Percentiles rank a stretch among this genome's conserved stretches.
These are phyloP conservation scores for Aphelinus atriplicis DNA, from an alignment of 1,140 invertebrate species.

Conservation along the genomic window DNA sequence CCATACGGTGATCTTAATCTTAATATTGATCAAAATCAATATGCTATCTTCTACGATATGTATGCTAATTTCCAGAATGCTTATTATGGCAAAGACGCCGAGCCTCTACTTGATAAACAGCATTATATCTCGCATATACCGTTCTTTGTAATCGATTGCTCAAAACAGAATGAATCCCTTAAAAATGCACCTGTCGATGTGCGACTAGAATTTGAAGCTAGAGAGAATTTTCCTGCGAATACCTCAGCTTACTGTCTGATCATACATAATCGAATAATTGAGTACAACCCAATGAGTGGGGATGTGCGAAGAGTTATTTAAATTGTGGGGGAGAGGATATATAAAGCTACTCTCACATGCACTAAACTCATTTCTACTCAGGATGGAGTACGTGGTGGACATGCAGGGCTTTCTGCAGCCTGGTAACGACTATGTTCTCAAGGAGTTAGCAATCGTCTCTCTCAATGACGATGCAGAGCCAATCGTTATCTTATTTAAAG, in stretches of 20 bases:
- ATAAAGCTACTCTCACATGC: too few species aligned
- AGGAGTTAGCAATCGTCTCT: slow-evolving; percentile 38
- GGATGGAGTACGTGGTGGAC: slow-evolving; percentile 39
- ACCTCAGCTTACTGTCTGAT: slow-evolving; percentile 42
- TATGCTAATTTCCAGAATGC: slow-evolving; percentile 33
- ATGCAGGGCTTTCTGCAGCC: slow-evolving; percentile 40
- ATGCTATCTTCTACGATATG: slow-evolving; percentile 40
- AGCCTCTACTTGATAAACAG: not conserved
- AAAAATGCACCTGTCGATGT: slow-evolving; percentile 37
- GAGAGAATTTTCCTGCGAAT: slow-evolving; percentile 19
- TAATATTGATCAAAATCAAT: slow-evolving; percentile 48
- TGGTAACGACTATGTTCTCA: slow-evolving; percentile 38
- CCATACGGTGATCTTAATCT: slow-evolving; percentile 46
- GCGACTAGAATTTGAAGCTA: slow-evolving; percentile 35
- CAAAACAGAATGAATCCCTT: slow-evolving; percentile 34
- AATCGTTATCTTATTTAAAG: not conserved
- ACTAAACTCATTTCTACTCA: too few species aligned
- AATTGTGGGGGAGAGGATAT: not conserved
- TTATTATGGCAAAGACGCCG: slow-evolving; percentile 16
- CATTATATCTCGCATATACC: slow-evolving; percentile 11
- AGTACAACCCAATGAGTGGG: slow-evolving; percentile 38
- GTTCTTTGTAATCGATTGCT: slow-evolving; percentile 40
- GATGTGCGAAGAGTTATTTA: slow-evolving; percentile 25
- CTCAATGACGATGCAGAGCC: slow-evolving; percentile 3
- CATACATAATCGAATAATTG: slow-evolving; percentile 37